Base-by-base conservation (phyloP, 2,113 vertebrate species). In the Petroica traversi region DNA sequence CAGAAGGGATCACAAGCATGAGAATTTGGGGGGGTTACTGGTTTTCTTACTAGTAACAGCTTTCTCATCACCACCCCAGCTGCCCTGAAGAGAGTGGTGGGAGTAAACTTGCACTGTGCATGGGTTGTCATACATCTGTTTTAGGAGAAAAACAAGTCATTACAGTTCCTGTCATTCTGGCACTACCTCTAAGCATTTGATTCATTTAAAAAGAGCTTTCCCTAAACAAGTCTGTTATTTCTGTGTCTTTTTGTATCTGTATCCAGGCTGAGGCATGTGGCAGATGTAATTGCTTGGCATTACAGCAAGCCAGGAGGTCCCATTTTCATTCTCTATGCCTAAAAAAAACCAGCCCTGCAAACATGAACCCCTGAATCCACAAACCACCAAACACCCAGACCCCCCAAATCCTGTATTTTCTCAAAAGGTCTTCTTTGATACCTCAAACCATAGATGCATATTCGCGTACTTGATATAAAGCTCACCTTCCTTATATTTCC, bases 321-420 rank as follows among this genome's bases (percentile, higher is more conserved):
- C 23, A 31, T 43, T 83, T 90, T 80, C 6, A 28, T 74, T 45
- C 34, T 55, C 63, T 33, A 7, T 28, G 36, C 36, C 19, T 38
- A 59, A 11, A 14, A 23, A 72, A 45, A 45, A 45, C 8, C n/a
- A n/a, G n/a, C 5, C 1, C 8, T 13, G 45, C 2, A 8, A 20
- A 34, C 45, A 3, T 0, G 1, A 61, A 33, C 2, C 2, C 11
- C 17, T 18, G 51, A 46, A 20, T 8, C 4, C 10, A 8, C 48
- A 91, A 83, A 40, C 8, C 5, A 18, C 15, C 15, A 67, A 55
- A 20, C 1, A 5, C 1, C 5, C 2, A 1, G 11, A 14, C 9
- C 1, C 0, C 14, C 7, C 12, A 79, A 84, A 41, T 34, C 26
- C 20, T 54, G 4, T 17, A 11, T 49, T 85, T 64, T 91, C 28